Percentiles rank a stretch among this genome's conserved stretches.
Evolutionary conservation across 1,140 invertebrate genomes (phyloP).

Genomic region (Leptinotarsa undecemlineata): DNA sequence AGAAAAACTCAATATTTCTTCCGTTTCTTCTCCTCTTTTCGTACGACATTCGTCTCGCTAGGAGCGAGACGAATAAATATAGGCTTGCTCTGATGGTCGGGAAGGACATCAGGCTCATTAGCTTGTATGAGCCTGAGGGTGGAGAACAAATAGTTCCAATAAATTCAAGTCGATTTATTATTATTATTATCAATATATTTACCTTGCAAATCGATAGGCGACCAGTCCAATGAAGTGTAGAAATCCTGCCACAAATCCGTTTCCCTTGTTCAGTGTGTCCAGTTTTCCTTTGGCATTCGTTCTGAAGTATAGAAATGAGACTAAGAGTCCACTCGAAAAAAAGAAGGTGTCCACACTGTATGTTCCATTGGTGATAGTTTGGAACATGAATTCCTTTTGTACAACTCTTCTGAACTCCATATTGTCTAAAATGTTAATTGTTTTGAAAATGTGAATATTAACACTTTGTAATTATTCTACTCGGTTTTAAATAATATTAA

Average conservation of each 20-base stretch:
- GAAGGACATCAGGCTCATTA: too few relatives aligned
- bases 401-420: slow-evolving; percentile 77
- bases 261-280: slow-evolving; percentile 73
- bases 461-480: too few relatives aligned
- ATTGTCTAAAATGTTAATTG: slow-evolving; percentile 63
- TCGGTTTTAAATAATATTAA: too few relatives aligned
- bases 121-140: too few relatives aligned
- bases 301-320: slow-evolving; percentile 82
- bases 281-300: slow-evolving; percentile 79
- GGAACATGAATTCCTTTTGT: slow-evolving; percentile 79
- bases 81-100: too few relatives aligned
- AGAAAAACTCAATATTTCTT: too few relatives aligned
- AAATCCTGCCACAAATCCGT: slow-evolving; percentile 69
- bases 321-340: slow-evolving; percentile 80
- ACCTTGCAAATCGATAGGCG: slow-evolving; percentile 76
- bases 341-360: slow-evolving; percentile 94
- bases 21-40: too few relatives aligned
- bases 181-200: slow-evolving; percentile 28
- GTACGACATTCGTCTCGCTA: too few relatives aligned
- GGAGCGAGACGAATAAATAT: too few relatives aligned
- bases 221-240: slow-evolving; percentile 80
- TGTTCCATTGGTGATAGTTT: slow-evolving; percentile 82
- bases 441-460: too few relatives aligned
- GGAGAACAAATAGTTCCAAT: too few relatives aligned
- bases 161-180: too few relatives aligned